phyloP scores from a whole-genome alignment of 2,797 vertebrate genomes.

The Pygocentrus nattereri region DNA sequence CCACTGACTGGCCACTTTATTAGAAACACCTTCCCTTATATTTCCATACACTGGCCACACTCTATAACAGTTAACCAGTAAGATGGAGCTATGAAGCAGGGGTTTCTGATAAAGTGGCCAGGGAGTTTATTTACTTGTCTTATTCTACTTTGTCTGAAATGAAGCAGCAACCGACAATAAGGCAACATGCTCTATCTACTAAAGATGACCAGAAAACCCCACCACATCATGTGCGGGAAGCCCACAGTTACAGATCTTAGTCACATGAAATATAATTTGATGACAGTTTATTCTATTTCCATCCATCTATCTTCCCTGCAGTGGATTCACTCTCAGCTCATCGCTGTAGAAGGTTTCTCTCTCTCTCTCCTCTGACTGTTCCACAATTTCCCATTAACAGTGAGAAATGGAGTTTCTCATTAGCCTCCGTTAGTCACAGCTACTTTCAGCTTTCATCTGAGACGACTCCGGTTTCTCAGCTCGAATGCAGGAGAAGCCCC shows the following conservation, averaged over 20 bases:
- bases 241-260: background rate
- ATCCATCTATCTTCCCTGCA: constrained; percentile 52
- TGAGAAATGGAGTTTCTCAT: constrained; percentile 68
- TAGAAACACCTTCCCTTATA: too few species aligned
- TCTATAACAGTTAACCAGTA: too few species aligned
- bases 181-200: background rate
- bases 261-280: constrained; percentile 65
- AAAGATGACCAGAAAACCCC: background rate
- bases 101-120: too few species aligned
- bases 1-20: too few species aligned
- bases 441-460: constrained; percentile 62
- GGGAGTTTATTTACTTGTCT: too few species aligned
- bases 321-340: constrained; percentile 52
- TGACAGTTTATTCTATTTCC: constrained; percentile 75
- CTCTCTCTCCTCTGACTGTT: background rate
- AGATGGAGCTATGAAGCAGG: too few species aligned
- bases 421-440: constrained; percentile 75
- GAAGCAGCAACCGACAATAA: background rate
- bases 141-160: background rate
- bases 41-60: too few species aligned
- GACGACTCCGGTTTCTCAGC: background rate
- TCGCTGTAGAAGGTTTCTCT: background rate
- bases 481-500: background rate
- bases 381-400: constrained; percentile 22
- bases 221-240: background rate